Base-by-base conservation (phyloP, 2,888 invertebrate genomes). In the Dysmachus trigonus region DNA sequence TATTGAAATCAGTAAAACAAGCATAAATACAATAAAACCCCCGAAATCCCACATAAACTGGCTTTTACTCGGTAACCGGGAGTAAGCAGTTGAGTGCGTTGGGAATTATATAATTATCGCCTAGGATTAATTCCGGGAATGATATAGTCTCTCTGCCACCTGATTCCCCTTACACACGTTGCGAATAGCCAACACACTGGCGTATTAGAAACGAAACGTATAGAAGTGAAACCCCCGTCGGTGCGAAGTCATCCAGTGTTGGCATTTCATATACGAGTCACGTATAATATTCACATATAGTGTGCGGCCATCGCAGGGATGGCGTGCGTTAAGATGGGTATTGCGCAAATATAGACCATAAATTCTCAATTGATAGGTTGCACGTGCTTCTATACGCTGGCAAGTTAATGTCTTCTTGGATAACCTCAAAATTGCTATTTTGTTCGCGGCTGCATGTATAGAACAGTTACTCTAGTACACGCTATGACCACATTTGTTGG, bases 261-360 rank as follows among this genome's bases (percentile, higher is more conserved):
- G 77, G 77, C 41, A 76, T 47, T 77, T 77, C 77, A 41, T 15
- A 77, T 27, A 77, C 77, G 13, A 77, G 77, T 77, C 77, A 77
- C 77, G 77, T 77, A 77, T 77, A 77, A 77, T 77, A 77, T 77
- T 77, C 77, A 77, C 77, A 27, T 47, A 77, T 47, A 77, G 47
- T 77, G 47, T 47, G 7, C 18, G 62, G 62, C 10, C 62, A 62
- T 62, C 62, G 62, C 62, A 77, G 27, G 77, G 35, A 47, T 15
- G 77, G 7, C 8, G 10, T 62, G 1, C 62, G 62, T 8, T 8
- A 18, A 27, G 62, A 27, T 62, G 62, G 77, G 77, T 47, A 51
- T 77, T 77, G 77, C 77, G 77, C 77, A 77, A 77, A 77, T 77
- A 77, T 77, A 77, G 77, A 77, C 77, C 77, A 77, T 77, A 77